Evolutionary conservation across 2,797 vertebrate species (phyloP), one percentile per base, ranked within the genome.

Genomic region (Pteronotus mesoamericanus): DNA sequence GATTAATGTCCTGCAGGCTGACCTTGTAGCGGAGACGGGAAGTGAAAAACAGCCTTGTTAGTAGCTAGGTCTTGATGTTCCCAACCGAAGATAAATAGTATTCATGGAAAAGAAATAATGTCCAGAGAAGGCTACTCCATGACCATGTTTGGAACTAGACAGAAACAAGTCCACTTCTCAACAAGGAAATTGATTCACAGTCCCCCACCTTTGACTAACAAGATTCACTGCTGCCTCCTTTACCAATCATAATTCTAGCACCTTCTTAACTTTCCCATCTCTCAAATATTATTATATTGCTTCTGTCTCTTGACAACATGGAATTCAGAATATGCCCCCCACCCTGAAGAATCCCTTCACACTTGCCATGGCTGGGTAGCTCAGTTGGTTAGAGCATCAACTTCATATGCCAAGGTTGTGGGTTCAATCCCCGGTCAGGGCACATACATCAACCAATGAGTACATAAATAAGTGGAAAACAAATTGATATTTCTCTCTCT

Each of bases 151-250:
- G 94, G 53, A 93, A 82, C 12, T 34, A 85, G 87, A 75, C 48
- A 78, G 82, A 93, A 61, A 69, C 75, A 69, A 96, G 91, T 51
- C 64, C 68, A 15, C 39, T 89, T 72, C 61, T 95, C 66, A 92
- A 46, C 51, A 42, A 75, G 74, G 92, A 71, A 91, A 91, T 57
- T 29, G 66, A 85, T 85, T 42, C 84, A 48, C 29, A 15, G 9
- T 64, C 29, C 26, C 18, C n/a, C 29, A 29, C 32, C 37, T 44
- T 34, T 42, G 34, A 79, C 39, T 15, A 44, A 69, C 29, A 71
- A 64, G 74, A 59, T 22, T 37, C 46, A 68, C 12, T n/a, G 19
- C n/a, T 34, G 8, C 11, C 14, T 96, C 61, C 24, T 86, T 79
- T 61, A 61, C 42, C 75, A 78, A 9, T 37, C 32, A 66, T 48